These are phyloP conservation scores for Barbus barbus DNA, from an alignment of 2,113 vertebrate genomes.

Conservation along the genomic window DNA sequence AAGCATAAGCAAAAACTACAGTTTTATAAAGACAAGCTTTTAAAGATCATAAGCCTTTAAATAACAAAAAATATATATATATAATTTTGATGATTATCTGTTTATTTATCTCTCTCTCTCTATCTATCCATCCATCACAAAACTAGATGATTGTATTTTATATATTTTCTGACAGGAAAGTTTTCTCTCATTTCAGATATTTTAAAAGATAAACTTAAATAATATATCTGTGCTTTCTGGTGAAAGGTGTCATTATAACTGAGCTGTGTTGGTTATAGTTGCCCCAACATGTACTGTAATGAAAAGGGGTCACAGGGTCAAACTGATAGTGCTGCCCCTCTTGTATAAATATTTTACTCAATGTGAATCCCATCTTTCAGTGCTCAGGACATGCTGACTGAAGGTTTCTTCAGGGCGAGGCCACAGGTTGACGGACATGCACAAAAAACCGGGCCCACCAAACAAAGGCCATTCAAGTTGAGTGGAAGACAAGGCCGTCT, in stretches of 20 bases:
- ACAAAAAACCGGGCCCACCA: slow-evolving; percentile 75
- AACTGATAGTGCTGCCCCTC: slow-evolving; percentile 28
- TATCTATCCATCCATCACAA: no score
- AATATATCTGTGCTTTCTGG: neutral
- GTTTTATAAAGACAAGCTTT: no score
- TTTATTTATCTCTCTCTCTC: no score
- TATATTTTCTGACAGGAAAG: neutral
- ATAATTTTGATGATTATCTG: no score
- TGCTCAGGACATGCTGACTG: slow-evolving; percentile 77
- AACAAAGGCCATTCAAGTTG: slow-evolving; percentile 90
- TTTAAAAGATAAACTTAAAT: neutral
- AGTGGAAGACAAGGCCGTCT: slow-evolving; percentile 84
- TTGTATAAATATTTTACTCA: slow-evolving; percentile 67
- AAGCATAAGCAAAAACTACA: no score
- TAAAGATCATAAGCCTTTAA: no score
- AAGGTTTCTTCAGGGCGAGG: slow-evolving; percentile 83
- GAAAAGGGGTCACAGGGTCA: slow-evolving; percentile 49
- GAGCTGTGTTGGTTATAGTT: slow-evolving; percentile 37
- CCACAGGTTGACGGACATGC: slow-evolving; percentile 84
- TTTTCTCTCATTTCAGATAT: neutral
- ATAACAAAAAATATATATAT: no score
- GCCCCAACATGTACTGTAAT: slow-evolving; percentile 33
- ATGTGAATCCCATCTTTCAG: slow-evolving; percentile 74
- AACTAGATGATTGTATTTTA: neutral
- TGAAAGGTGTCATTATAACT: neutral